A percentile compares a stretch with the other conserved stretches of the same genome.
These are phyloP conservation scores for Oeneis ivallda DNA, from an alignment of 2,888 invertebrate species.

Conservation along the genomic window DNA sequence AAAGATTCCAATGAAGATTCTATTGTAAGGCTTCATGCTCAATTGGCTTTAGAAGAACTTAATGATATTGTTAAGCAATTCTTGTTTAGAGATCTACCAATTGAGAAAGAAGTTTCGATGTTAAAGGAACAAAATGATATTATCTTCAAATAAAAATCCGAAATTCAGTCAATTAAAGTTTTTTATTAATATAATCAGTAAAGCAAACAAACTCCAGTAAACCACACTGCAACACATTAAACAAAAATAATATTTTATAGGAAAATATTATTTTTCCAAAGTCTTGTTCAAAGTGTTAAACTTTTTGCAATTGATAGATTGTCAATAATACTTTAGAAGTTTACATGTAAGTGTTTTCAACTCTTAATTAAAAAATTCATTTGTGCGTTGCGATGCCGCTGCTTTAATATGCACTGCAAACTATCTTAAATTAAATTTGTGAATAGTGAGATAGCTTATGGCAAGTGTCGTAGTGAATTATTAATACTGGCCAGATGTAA, in stretches of 20 bases:
- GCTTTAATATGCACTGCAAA: conserved; percentile 5
- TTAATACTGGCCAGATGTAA: conserved; percentile 42
- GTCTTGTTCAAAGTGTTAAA: background rate
- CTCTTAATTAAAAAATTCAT: background rate
- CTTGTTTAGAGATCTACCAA: conserved; percentile 79
- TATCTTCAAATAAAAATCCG: conserved; percentile 54
- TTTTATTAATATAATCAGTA: conserved; percentile 37
- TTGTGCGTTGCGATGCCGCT: background rate
- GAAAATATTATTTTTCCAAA: background rate
- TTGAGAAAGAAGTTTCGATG: conserved; percentile 81
- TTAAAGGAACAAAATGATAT: conserved; percentile 48
- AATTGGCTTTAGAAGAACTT: conserved; percentile 89
- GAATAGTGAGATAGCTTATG: conserved; percentile 30
- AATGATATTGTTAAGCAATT: conserved; percentile 84
- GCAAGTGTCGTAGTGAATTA: conserved; percentile 32
- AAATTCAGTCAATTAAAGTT: conserved; percentile 21
- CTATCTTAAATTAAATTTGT: conserved; percentile 9
- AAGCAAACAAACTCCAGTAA: conserved; percentile 2
- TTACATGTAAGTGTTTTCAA: background rate
- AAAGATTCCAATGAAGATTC: conserved; percentile 84
- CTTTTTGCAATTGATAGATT: background rate
- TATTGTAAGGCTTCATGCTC: conserved; percentile 87
- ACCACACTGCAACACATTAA: background rate
- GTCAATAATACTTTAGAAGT: too few species aligned
- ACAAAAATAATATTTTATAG: background rate